Conservation (phyloP, 2,113 vertebrate species). For the Hepsetus odoe region DNA sequence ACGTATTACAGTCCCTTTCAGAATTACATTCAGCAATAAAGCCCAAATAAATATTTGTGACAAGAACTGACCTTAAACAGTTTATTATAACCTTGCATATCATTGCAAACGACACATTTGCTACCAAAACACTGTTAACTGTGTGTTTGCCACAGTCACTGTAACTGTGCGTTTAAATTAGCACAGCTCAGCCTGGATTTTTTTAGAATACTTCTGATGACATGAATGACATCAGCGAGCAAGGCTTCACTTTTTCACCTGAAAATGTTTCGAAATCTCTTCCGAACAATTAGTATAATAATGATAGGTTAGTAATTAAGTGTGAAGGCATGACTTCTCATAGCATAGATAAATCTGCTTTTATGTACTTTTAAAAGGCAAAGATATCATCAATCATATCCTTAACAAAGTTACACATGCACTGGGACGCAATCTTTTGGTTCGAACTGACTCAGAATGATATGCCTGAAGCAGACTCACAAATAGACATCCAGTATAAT, state of each 20-base stretch:
- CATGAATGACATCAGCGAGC: no score
- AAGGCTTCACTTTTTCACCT: no score
- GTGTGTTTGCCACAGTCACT: slow-evolving; percentile 1
- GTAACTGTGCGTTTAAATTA: slow-evolving; percentile 16
- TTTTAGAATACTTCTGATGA: no score
- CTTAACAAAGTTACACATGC: no score
- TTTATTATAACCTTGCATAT: not conserved
- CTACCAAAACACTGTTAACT: not conserved
- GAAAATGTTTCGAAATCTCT: no score
- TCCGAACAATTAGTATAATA: slow-evolving; percentile 76
- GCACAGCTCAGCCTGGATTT: slow-evolving; percentile 17
- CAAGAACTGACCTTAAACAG: not conserved
- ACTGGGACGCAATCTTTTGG: no score
- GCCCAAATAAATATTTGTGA: not conserved
- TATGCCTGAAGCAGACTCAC: no score
- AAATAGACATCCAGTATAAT: no score
- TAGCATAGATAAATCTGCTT: not conserved
- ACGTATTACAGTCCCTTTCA: no score
- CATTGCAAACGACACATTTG: not conserved
- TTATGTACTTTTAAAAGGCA: not conserved
- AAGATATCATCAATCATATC: not conserved
- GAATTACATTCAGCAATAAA: not conserved
- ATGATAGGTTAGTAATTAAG: slow-evolving; percentile 75
- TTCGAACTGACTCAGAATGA: no score
- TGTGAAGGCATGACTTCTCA: slow-evolving; percentile 60